Base-by-base conservation (phyloP, 1,140 invertebrate species). In the Calephelis nemesis region DNA sequence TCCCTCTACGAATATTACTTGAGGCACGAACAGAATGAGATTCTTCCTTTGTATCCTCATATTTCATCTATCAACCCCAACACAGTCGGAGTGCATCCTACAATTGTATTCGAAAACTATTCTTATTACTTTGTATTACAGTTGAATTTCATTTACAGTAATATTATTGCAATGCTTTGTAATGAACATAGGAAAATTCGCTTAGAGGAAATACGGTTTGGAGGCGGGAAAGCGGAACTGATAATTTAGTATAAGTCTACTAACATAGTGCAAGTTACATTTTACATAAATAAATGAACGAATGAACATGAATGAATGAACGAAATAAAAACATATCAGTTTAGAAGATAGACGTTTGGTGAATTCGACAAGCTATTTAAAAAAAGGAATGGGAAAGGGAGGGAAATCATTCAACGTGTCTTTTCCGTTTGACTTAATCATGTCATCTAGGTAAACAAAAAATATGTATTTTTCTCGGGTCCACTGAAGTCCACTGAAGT, bases 161-260 rank as follows among this genome's bases (percentile, higher is more conserved):
- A 30, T 30, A 30, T 12, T 48, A 15, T 42, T 42, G 50, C 64
- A n/a, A 11, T 19, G 42, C 42, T 58, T 47, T n/a, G 45, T 47
- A 15, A 45, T 47, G 7, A 60, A 79, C 74, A 80, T 78, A 69
- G 74, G 76, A 77, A 82, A 85, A 82, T 85, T 83, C 78, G 76
- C 83, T 83, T 79, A 77, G 73, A 77, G 75, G 77, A 83, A 79
- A 83, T 83, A 81, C 72, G 69, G 79, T 76, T 77, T 71, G 67
- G 62, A 69, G 67, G 68, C 70, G 76, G 72, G 75, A 70, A 78
- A 71, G 75, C 76, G 75, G 69, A 78, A 72, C 74, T 83, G 82
- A 85, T 87, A 85, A 87, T 85, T 81, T 77, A 83, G 73, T 73
- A 70, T 87, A 83, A 87, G 80, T 82, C 79, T 82, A 87, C 83